Base-by-base conservation (phyloP, 2,797 vertebrate genomes). In the Melanotaenia pygmaea region DNA sequence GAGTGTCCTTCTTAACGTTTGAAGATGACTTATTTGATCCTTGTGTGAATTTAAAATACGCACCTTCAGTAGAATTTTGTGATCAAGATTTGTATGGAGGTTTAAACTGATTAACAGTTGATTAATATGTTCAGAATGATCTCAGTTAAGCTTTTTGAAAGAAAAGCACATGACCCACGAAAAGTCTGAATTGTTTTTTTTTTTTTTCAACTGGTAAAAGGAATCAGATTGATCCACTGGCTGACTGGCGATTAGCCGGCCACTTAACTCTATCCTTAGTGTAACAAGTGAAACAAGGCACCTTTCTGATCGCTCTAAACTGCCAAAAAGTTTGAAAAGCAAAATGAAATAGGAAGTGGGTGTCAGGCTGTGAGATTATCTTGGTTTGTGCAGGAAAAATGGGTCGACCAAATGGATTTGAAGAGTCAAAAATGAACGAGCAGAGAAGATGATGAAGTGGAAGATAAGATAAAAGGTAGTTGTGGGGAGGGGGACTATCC, bases 231-330 rank as follows among this genome's bases (percentile, higher is more conserved):
- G 82, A 87, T 86, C 79, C 56, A 2, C 53, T 1, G 47, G 72
- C 84, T 82, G 81, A 77, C 77, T 74, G 73, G 51, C 74, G 87
- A 93, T 92, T 90, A 90, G 74, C 76, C 13, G 50, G 51, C 58
- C 59, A 56, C 75, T 77, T 64, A 64, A 71, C 59, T 81, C 62
- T 72, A 38, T 75, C 77, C 86, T 81, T 71, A 76, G 81, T 74
- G 59, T 60, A 70, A 63, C 57, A 56, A 45, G 70, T 24, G 64
- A 83, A 84, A 76, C 70, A 81, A 80, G 82, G 38, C 64, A 26
- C 62, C 74, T 78, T 80, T 47, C 43, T 6, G 47, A 60, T 70
- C 53, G 4, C 72, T 70, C 71, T 51, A 59, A 47, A 72, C 59
- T 72, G 84, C 65, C 26, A 9, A 57, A 63, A 67, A 82, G 70